phyloP scores from a whole-genome alignment of 2,888 invertebrate species.

The Plebejus anna region DNA sequence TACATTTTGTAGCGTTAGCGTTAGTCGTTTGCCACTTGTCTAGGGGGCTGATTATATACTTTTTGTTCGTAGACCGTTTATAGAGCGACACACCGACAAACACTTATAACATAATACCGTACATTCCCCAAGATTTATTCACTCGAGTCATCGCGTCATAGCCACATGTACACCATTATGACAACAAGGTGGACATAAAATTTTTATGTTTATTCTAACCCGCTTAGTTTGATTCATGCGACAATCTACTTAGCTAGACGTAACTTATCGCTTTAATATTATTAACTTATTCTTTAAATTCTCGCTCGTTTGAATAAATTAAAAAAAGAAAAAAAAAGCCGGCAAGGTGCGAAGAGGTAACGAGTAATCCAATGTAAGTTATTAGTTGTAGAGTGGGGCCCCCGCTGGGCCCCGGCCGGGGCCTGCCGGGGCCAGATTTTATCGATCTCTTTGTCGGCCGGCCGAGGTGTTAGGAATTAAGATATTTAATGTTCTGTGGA shows the following conservation, averaged over 20 bases:
- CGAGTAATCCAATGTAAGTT: slow-evolving; percentile 78
- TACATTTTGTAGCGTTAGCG: no score
- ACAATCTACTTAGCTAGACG: slow-evolving; percentile 62
- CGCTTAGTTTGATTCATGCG: slow-evolving; percentile 43
- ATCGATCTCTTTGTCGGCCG: slow-evolving; percentile 76
- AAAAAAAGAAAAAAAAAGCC: slow-evolving; percentile 58
- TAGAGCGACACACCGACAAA: slow-evolving; percentile 4
- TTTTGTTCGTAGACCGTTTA: not conserved
- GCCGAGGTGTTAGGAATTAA: slow-evolving; percentile 77
- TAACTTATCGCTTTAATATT: slow-evolving; percentile 71
- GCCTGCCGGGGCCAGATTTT: slow-evolving; percentile 56
- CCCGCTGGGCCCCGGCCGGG: slow-evolving; percentile 68
- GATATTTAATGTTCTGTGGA: slow-evolving; percentile 74
- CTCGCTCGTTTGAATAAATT: slow-evolving; percentile 72
- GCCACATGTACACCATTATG: not conserved
- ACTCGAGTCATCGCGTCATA: not conserved
- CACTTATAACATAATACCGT: not conserved
- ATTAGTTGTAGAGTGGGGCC: slow-evolving; percentile 62
- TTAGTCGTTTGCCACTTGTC: no score
- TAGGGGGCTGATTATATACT: not conserved
- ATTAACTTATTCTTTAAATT: slow-evolving; percentile 68
- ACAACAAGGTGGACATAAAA: slow-evolving; percentile 27
- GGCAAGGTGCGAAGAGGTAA: slow-evolving; percentile 77
- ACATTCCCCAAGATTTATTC: not conserved
- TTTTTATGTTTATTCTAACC: slow-evolving; percentile 37